Base-by-base conservation (phyloP, 2,797 vertebrate species). In the Oryzias sinensis region DNA sequence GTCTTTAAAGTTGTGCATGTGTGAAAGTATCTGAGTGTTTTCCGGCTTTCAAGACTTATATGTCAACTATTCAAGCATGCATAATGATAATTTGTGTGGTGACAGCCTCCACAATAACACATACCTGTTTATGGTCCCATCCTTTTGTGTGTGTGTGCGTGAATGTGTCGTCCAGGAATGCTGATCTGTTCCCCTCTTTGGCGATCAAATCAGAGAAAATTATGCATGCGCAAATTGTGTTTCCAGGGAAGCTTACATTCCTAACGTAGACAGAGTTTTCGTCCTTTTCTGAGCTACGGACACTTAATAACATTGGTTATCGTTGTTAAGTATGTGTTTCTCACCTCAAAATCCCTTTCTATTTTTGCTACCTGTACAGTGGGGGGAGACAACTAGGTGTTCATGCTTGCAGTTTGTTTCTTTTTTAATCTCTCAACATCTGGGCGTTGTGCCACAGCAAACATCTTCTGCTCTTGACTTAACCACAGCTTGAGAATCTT, bases 391-490 rank as follows among this genome's bases (percentile, higher is more conserved):
- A 47, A 49, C 70, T 61, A 56, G 69, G 62, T 47, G 33, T 50
- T 65, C 61, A 53, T 61, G 43, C 43, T 16, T 58, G 25, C 51
- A 0, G 63, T 81, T 70, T 79, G 65, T 81, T 70, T 78, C 60
- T 59, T 60, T 70, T 76, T 43, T 49, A 53, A 59, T 59, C 33
- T 37, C 33, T 37, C 33, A 37, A 55, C 13, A 48, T 76, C 78
- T 73, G 79, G 87, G 90, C 87, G 62, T 50, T 2, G 54, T 65
- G 86, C 87, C 89, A 91, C 43, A 59, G 74, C 70, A 92, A 92
- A 90, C 82, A 90, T 71, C 73, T 59, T 69, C 68, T 68, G 43
- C 59, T 89, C 72, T 89, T 90, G 82, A 90, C 81, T 83, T 75
- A 87, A 88, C 81, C 85, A 79, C 77, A 79, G 76, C 68, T 79